Conservation (phyloP, 2,797 vertebrate genomes). For the Cynopterus sphinx region DNA sequence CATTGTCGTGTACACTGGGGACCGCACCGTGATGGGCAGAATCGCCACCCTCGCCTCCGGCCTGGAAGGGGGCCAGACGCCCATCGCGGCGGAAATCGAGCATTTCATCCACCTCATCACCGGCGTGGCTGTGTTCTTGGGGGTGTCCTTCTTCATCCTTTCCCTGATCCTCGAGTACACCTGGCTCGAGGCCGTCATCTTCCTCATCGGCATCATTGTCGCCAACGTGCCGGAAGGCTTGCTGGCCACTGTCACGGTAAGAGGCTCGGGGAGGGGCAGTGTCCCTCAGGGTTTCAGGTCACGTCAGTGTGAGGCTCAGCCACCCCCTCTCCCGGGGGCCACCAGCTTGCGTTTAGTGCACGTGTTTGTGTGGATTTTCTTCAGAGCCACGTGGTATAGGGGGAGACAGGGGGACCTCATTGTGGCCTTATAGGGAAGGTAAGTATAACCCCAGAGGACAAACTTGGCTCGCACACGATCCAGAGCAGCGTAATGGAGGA, state of each 20-base stretch:
- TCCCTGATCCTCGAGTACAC: constrained; percentile 96
- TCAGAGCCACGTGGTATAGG: neutral
- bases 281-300: neutral
- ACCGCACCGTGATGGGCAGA: constrained; percentile 97
- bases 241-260: constrained; percentile 96
- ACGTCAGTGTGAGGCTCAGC: accelerated
- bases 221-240: constrained; percentile 97
- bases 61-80: constrained; percentile 95
- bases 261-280: neutral
- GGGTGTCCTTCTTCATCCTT: constrained; percentile 94
- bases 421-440: neutral
- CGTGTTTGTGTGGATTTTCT: neutral
- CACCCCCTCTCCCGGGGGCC: accelerated
- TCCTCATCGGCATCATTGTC: constrained; percentile 98
- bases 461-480: neutral
- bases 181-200: constrained; percentile 98
- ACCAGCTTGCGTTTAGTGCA: accelerated
- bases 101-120: constrained; percentile 99
- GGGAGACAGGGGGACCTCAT: neutral
- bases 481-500: neutral
- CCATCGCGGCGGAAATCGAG: constrained; percentile 95
- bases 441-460: neutral
- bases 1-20: constrained; percentile 95
- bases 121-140: constrained; percentile 96
- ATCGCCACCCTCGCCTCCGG: constrained; percentile 97